Percentiles rank a stretch among this genome's conserved stretches.
These are phyloP conservation scores for Acanthosepion esculentum DNA, from an alignment of 2,888 invertebrate species.

Conservation along the genomic window DNA sequence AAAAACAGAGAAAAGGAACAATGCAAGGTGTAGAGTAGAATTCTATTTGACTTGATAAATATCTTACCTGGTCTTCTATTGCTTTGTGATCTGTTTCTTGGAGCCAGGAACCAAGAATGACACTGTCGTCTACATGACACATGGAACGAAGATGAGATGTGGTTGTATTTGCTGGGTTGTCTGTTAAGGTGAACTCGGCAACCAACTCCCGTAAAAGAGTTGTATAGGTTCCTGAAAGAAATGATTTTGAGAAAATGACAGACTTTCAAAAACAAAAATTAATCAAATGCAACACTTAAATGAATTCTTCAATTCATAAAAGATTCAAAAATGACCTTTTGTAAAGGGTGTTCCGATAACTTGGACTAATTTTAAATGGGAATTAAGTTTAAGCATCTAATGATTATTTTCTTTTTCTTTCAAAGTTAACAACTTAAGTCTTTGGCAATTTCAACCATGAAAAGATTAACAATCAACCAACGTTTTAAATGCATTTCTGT, in stretches of 20 bases:
- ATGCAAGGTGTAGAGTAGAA: neutral
- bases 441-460: too few species aligned
- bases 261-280: neutral
- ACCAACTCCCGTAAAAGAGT: constrained; percentile 90
- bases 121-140: constrained; percentile 91
- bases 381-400: too few species aligned
- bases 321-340: too few species aligned
- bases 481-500: too few species aligned
- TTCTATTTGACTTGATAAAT: neutral
- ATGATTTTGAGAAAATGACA: constrained; percentile 50
- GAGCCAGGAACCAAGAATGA: constrained; percentile 94
- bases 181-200: constrained; percentile 94
- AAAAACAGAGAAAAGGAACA: neutral
- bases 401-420: too few species aligned
- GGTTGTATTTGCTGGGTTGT: constrained; percentile 90
- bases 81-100: constrained; percentile 96
- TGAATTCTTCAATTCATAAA: too few species aligned
- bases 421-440: too few species aligned
- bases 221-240: constrained; percentile 80
- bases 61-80: constrained; percentile 93
- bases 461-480: too few species aligned
- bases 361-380: too few species aligned
- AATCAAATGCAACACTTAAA: too few species aligned
- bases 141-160: constrained; percentile 87
- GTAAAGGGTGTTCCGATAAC: too few species aligned